Base-by-base conservation (phyloP, 2,797 vertebrate species). In the Neomorphus geoffroyi region DNA sequence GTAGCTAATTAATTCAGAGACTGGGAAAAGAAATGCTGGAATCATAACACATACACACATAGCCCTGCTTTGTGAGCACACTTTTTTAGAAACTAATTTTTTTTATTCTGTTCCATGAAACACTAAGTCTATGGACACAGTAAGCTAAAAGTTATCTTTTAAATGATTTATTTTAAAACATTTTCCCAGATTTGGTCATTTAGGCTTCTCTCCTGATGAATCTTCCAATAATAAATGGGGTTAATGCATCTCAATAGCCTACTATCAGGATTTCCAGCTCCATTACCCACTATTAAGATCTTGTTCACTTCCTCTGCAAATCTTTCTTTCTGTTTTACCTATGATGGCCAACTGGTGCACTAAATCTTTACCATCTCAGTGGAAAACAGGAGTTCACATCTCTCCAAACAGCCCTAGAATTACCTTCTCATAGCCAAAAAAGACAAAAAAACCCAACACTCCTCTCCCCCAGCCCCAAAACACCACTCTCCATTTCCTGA, bases 1-100 rank as follows among this genome's bases (percentile, higher is more conserved):
- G 97, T 96, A 96, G 93, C 95, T 98, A 98, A 98, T 98, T 98
- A 98, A 98, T 97, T 97, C 97, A 96, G 96, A 97, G 91, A 62
- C 88, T 86, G 33, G 32, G 8, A 10, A 72, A 91, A 57, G 71
- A 50, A 88, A 95, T 94, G 88, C 56, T 83, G 71, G 88, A 97
- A 94, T 97, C 94, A 94, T 95, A 97, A 97, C 93, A 94, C 90
- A 95, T 70, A 81, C 93, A 86, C 71, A 93, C 58, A 87, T 3
- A 79, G 74, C 81, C 73, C 88, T 80, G 89, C 81, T 86, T 91
- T 82, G 57, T 80, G 85, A 96, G 60, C 33, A 57, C 24, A 45
- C 41, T 86, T 94, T 56, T 80, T 86, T 11, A 21, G 61, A 88
- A 96, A 92, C 75, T 46, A 12, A 28, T 60, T 85, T 81, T 81